Evolutionary conservation across 2,797 vertebrate genomes (phyloP).

Genomic region (Podargus strigoides): DNA sequence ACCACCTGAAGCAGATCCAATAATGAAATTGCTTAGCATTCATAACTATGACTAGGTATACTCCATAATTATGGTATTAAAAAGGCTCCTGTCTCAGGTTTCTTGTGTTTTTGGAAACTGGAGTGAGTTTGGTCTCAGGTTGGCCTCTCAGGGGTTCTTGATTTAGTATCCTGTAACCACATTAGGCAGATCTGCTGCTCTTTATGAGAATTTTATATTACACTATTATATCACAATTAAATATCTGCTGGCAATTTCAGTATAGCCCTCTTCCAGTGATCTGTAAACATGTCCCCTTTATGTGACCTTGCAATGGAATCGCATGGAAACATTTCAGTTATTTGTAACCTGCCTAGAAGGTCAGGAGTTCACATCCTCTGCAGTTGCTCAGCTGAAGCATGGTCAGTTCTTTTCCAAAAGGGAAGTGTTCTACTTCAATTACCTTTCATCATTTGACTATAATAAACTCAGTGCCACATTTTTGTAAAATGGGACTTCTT

Average conservation of each 20-base stretch:
- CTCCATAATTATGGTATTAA: background rate
- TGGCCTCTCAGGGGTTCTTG: background rate
- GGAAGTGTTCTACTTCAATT: background rate
- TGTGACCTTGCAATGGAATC: background rate
- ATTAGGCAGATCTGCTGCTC: background rate
- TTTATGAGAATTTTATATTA: background rate
- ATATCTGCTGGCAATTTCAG: background rate
- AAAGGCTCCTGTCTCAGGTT: background rate
- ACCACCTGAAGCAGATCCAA: background rate
- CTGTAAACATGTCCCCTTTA: background rate
- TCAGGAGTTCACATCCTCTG: background rate
- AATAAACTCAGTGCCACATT: background rate
- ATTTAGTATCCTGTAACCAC: background rate
- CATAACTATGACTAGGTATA: background rate
- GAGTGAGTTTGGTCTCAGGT: background rate
- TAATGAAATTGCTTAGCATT: background rate
- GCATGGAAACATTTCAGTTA: background rate
- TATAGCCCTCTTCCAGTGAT: background rate
- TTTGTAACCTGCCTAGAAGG: background rate
- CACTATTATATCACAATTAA: background rate
- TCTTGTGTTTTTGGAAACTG: background rate
- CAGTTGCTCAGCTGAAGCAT: background rate
- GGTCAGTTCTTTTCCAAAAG: background rate
- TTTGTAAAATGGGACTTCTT: background rate
- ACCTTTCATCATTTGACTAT: background rate